These are phyloP conservation scores for Engystomops pustulosus DNA, from an alignment of 2,113 vertebrate genomes.

Conservation along the genomic window DNA sequence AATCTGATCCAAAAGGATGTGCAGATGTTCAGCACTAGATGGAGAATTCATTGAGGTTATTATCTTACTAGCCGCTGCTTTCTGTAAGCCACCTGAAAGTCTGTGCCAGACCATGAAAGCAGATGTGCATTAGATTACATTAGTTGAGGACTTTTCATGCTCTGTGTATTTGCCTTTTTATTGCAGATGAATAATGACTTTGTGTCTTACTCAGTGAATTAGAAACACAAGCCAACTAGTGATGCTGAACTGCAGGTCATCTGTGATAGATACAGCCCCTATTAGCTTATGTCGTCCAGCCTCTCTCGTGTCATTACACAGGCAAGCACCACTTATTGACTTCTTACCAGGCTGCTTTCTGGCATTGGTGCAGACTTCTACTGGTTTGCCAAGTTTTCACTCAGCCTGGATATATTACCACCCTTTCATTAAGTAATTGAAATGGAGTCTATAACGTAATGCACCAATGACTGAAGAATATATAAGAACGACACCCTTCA, in stretches of 20 bases:
- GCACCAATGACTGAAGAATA: background rate
- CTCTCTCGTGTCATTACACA: constrained; percentile 16
- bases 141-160: constrained; percentile 39
- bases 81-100: constrained; percentile 27
- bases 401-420: constrained; percentile 17
- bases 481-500: background rate
- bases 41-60: constrained; percentile 20
- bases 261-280: constrained; percentile 12
- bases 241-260: constrained; percentile 19
- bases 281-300: constrained; percentile 2
- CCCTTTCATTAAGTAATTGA: background rate
- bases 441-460: background rate
- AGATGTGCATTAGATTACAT: constrained; percentile 26
- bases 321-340: background rate
- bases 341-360: constrained; percentile 5
- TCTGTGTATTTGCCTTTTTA: constrained; percentile 37
- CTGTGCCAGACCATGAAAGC: constrained; percentile 18
- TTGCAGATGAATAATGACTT: constrained; percentile 25
- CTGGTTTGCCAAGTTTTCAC: constrained; percentile 12
- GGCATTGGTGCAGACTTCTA: background rate
- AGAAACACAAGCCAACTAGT: constrained; percentile 12
- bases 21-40: constrained; percentile 2
- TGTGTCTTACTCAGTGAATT: constrained; percentile 19
- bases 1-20: constrained; percentile 2
- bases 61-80: background rate